These are phyloP conservation scores for Molorchus minor DNA, from an alignment of 2,888 invertebrate species.

Conservation along the genomic window DNA sequence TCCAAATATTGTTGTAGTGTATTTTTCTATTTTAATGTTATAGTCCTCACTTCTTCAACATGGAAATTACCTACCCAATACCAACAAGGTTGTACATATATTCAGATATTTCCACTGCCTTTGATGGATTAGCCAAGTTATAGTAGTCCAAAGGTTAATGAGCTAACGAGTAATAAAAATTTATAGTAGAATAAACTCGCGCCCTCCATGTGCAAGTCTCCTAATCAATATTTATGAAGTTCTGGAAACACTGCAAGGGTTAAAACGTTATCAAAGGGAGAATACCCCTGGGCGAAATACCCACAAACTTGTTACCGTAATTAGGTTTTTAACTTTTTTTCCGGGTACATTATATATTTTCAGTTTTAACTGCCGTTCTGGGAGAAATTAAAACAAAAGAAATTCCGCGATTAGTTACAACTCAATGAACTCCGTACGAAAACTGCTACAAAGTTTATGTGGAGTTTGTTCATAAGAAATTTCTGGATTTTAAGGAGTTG, in stretches of 20 bases:
- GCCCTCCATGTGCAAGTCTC: slow-evolving; percentile 13
- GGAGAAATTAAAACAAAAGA: slow-evolving; percentile 26
- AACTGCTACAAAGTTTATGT: background rate
- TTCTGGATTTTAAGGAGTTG: too few relatives aligned
- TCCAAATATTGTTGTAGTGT: too few relatives aligned
- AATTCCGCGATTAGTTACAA: slow-evolving; percentile 20
- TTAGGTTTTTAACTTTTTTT: slow-evolving; percentile 48
- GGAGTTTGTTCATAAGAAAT: background rate
- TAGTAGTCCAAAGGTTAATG: slow-evolving; percentile 22
- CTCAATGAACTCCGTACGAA: slow-evolving; percentile 12
- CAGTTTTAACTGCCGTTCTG: slow-evolving; percentile 21
- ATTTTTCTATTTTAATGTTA: too few relatives aligned
- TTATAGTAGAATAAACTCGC: slow-evolving; percentile 12
- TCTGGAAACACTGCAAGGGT: slow-evolving; percentile 36
- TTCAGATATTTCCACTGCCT: slow-evolving; percentile 1
- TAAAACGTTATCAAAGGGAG: slow-evolving; percentile 48
- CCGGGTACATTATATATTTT: slow-evolving; percentile 24
- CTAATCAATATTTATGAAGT: slow-evolving; percentile 27
- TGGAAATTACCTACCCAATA: too few relatives aligned
- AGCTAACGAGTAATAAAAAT: slow-evolving; percentile 23
- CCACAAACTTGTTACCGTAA: slow-evolving; percentile 50
- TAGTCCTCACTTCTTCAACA: too few relatives aligned
- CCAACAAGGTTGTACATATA: too few relatives aligned
- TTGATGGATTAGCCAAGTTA: slow-evolving; percentile 12
- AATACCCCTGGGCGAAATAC: slow-evolving; percentile 48